Conservation (phyloP, 2,888 invertebrate genomes). For the Allacma fusca region DNA sequence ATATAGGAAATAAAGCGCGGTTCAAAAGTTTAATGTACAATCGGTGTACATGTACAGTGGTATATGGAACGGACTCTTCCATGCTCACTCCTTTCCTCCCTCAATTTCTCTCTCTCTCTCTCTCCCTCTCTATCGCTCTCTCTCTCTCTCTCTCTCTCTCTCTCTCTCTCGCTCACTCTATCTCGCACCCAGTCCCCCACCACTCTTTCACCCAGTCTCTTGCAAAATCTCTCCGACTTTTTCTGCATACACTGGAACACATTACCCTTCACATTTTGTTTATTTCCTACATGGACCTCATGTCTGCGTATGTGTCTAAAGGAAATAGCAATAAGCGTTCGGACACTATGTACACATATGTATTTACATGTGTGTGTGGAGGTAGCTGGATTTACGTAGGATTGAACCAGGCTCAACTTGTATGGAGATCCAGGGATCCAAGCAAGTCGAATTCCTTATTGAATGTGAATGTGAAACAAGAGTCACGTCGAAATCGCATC, state of each 20-base stretch:
- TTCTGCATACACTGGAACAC: slow-evolving; percentile 5
- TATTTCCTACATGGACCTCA: background rate
- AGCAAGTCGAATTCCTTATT: slow-evolving; percentile 13
- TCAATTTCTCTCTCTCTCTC: background rate
- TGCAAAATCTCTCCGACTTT: background rate
- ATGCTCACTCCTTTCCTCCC: background rate
- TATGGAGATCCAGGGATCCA: background rate
- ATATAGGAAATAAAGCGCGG: slow-evolving; percentile 10
- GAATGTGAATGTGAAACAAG: slow-evolving; percentile 38
- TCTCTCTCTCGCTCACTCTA: background rate
- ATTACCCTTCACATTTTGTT: slow-evolving; percentile 11
- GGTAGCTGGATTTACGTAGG: background rate
- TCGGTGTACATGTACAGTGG: background rate
- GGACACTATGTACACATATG: no score
- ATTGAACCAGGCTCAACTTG: background rate
- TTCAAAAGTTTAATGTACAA: slow-evolving; percentile 22
- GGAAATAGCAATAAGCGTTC: background rate
- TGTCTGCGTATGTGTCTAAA: background rate
- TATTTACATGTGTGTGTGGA: no score
- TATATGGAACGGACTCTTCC: background rate
- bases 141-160: background rate
- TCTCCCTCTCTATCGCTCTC: background rate
- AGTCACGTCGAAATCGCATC: slow-evolving; percentile 49
- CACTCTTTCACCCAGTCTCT: no score
- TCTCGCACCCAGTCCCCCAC: no score